Percentiles rank a stretch among this genome's conserved stretches.
phyloP scores from a whole-genome alignment of 92 coral and sea anemone genomes.

The Porites rus region DNA sequence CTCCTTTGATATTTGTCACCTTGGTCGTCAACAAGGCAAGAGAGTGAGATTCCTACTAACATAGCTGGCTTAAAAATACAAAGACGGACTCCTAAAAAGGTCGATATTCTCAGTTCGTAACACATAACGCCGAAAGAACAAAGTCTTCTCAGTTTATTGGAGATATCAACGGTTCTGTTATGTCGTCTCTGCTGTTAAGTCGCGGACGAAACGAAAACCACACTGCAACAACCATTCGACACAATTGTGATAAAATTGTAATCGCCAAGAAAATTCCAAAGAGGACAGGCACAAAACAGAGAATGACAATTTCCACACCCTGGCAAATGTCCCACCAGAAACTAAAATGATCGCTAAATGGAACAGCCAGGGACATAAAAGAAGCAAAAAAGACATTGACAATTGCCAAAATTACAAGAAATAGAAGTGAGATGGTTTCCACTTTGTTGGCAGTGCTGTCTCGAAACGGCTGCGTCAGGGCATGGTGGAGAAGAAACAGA shows the following conservation, averaged over 20 bases:
- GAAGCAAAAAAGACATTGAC: slow-evolving; percentile 46
- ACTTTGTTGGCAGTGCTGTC: slow-evolving; percentile 30
- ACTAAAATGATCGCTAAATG: not conserved
- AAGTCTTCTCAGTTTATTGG: no score
- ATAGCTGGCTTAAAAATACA: no score
- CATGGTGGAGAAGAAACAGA: slow-evolving; percentile 53
- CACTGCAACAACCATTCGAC: not conserved
- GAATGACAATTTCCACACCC: not conserved
- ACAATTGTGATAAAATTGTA: not conserved
- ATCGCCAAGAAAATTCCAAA: not conserved
- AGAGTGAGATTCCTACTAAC: no score
- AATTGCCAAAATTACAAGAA: slow-evolving; percentile 31
- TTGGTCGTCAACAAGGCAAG: no score
- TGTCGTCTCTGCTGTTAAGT: not conserved
- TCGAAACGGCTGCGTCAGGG: slow-evolving; percentile 41
- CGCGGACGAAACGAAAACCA: not conserved
- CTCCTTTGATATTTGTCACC: no score
- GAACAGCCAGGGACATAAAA: slow-evolving; percentile 13
- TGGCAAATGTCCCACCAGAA: not conserved
- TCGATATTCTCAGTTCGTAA: no score
- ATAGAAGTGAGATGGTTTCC: slow-evolving; percentile 51
- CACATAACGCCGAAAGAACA: no score
- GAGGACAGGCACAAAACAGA: not conserved
- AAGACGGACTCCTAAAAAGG: no score
- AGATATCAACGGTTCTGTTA: no score